Evolutionary conservation across 2,797 vertebrate species (phyloP), one percentile per base, ranked within the genome.

Genomic region (Rhynchotus rufescens): DNA sequence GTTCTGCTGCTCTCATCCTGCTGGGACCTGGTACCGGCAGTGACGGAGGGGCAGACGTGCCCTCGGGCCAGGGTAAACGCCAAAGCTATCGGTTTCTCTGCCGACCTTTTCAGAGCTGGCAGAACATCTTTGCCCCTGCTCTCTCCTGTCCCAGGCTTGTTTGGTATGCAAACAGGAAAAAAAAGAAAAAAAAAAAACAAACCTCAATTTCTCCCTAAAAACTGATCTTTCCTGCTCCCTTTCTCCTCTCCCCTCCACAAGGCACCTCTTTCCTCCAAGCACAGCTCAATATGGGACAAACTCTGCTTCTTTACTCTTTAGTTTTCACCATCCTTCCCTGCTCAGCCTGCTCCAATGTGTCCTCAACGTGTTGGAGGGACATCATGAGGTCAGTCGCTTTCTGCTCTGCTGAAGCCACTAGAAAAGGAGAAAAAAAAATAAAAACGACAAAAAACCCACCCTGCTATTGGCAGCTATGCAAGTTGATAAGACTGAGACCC

Each of bases 21-120:
- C 36, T 36, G 36, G 36, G 8, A 36, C 36, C 36, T 10, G 36
- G 36, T 36, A 36, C 36, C 22, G 5, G 38, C 11, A 12, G 28
- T 11, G 34, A 6, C 3, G 1, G 59, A 1, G 6, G n/a, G 1
- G 22, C 34, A 30, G 2, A 2, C 3, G 1, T 0, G 3, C 42
- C 54, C 36, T 20, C 64, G 1, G 22, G 4, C 40, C 3, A 3
- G 0, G 30, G 25, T 36, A 12, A 20, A 51, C 44, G 16, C 71
- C 42, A 45, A 3, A 2, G 49, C 32, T 9, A 3, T 4, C 54
- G 0, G 9, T 15, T 56, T 40, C 57, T 28, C 57, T 3, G 9
- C 40, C 8, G 57, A 32, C 4, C 11, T 17, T 19, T 54, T 2
- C 6, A 32, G 65, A 51, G 38, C 80, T 6, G 34, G 36, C 30